These are phyloP conservation scores for Channa argus DNA, from an alignment of 2,113 vertebrate species.

Conservation along the genomic window DNA sequence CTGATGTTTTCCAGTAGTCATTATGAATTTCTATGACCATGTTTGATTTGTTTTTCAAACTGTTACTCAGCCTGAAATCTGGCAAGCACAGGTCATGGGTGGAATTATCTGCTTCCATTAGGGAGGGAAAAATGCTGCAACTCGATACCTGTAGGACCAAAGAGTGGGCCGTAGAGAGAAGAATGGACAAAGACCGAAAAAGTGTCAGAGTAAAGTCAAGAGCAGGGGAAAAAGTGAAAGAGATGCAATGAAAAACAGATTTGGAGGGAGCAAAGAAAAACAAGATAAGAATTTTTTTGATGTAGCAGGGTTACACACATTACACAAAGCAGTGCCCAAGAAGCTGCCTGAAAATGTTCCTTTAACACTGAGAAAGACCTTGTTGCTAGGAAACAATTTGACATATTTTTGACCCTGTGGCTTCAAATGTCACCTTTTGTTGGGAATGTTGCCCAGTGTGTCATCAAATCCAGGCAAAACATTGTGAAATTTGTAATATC, in stretches of 20 bases:
- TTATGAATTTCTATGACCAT: slow-evolving; percentile 14
- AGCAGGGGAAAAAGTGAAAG: slow-evolving; percentile 10
- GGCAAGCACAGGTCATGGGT: slow-evolving; percentile 63
- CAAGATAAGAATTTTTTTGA: slow-evolving; percentile 4
- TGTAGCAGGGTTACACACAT: not conserved
- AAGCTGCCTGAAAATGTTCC: slow-evolving; percentile 16
- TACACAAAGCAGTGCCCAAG: not conserved
- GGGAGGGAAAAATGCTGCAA: slow-evolving; percentile 70
- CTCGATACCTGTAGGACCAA: slow-evolving; percentile 77
- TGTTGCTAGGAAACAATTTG: slow-evolving; percentile 51
- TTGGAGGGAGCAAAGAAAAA: not conserved
- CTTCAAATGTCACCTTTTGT: slow-evolving; percentile 38
- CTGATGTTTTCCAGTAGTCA: slow-evolving; percentile 14
- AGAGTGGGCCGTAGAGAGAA: slow-evolving; percentile 66
- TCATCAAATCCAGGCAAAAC: not conserved
- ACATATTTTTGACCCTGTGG: slow-evolving; percentile 20
- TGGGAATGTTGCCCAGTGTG: slow-evolving; percentile 2
- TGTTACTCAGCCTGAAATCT: slow-evolving; percentile 49
- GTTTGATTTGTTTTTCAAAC: slow-evolving; percentile 44
- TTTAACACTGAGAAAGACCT: slow-evolving; percentile 11
- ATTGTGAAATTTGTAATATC: slow-evolving; percentile 21
- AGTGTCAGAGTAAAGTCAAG: slow-evolving; percentile 49
- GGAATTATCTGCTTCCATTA: slow-evolving; percentile 71
- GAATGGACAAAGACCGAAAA: slow-evolving; percentile 51
- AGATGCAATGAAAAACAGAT: not conserved